Base-by-base conservation (phyloP, 1,140 invertebrate genomes). In the Macrostomum lignano region DNA sequence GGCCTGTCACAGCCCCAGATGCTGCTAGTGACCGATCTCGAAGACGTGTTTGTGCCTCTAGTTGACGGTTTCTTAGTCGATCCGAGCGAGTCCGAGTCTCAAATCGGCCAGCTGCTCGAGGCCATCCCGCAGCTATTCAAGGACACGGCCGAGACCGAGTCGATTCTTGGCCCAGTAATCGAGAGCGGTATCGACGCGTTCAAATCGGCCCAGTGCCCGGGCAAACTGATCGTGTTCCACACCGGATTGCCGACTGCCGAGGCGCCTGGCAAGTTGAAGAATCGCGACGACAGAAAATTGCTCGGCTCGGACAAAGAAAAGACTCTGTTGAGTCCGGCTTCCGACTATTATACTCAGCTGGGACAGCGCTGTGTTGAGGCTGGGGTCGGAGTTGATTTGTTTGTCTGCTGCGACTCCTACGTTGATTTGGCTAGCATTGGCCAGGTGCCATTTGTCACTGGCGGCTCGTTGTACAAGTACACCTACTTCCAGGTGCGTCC, bases 31-130 rank as follows among this genome's bases (percentile, higher is more conserved):
- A 76, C 78, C 5, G 88, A 96, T 59, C 69, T 86, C 20, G 66
- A 74, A 23, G 86, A 94, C 51, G 75, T 94, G 65, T 96, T 98
- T 60, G 84, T 94, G 64, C 88, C 88, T 0, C 60, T 94, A 25
- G 62, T 91, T n/a, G 79, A 88, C 56, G 88, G 86, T 7, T 91
- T 94, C 52, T 65, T 98, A 0, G 77, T 73, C 35, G 68, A 72
- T 42, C 62, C 73, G 22, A 25, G 14, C 3, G 32, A 33, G 26
- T 13, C 32, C 29, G 39, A 14, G 24, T 26, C 7, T 6, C 26
- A 28, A 9, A 28, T 14, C 45, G 40, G 13, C 46, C 52, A 69
- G 32, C 57, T 93, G 9, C 71, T 94, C 67, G 62, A 70, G 37
- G 74, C 88, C 55, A 79, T 96, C 43, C 82, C 82, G 0, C 47